Percentiles rank a stretch among this genome's conserved stretches.
phyloP scores from a whole-genome alignment of 2,113 vertebrate species.

The Mirounga angustirostris region DNA sequence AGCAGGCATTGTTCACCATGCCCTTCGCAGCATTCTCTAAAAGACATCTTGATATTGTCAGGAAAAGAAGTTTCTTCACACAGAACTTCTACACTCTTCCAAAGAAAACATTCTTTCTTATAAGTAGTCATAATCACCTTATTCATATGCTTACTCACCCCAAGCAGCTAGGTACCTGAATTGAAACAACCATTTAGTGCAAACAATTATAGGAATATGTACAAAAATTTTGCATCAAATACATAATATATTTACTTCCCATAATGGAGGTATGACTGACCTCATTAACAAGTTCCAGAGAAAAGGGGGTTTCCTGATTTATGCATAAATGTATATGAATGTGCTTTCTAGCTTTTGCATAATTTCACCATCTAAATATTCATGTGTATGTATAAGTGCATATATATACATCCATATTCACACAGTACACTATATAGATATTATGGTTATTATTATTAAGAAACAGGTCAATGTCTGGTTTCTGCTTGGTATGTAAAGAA shows the following conservation, averaged over 20 bases:
- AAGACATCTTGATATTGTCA: neutral
- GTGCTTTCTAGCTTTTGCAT: neutral
- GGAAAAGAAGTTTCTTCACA: neutral
- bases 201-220: neutral
- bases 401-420: neutral
- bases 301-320: neutral
- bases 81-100: neutral
- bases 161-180: neutral
- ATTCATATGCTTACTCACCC: neutral
- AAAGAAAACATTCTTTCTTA: slow-evolving; percentile 27
- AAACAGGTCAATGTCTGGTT: neutral
- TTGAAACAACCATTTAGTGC: neutral
- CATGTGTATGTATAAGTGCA: neutral
- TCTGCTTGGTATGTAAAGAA: neutral
- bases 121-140: neutral
- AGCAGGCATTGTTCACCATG: neutral
- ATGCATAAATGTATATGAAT: neutral
- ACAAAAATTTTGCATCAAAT: neutral
- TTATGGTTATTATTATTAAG: neutral
- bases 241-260: neutral
- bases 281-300: neutral
- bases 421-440: neutral
- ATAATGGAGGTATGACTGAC: neutral
- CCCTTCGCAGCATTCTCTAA: neutral
- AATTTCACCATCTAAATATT: neutral